Percentiles rank a stretch among this genome's conserved stretches.
Evolutionary conservation across 2,888 invertebrate genomes (phyloP).

Genomic region (Synergus laeviventris): DNA sequence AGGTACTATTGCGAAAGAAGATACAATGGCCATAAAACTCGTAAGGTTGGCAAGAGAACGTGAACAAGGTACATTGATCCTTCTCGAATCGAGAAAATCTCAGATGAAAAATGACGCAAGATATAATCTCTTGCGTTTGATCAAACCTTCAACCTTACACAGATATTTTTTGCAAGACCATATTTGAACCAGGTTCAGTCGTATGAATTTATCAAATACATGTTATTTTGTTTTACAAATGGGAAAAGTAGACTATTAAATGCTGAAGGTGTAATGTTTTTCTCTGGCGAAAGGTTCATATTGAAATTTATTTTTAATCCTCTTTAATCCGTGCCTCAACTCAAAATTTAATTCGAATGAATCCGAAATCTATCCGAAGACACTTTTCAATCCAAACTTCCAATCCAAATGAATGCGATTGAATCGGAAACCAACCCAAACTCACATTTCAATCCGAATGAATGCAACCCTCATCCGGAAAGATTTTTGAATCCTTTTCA

Average conservation of each 20-base stretch:
- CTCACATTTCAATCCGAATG: too few relatives aligned
- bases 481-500: too few relatives aligned
- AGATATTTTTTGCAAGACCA: conserved; percentile 19
- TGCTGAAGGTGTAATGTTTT: conserved; percentile 6
- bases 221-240: conserved; percentile 1
- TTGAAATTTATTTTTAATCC: too few relatives aligned
- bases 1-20: conserved; percentile 17
- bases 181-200: conserved; percentile 1
- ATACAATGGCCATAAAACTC: conserved; percentile 23
- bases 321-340: too few relatives aligned
- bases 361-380: too few relatives aligned
- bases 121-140: conserved; percentile 5
- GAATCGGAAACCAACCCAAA: too few relatives aligned
- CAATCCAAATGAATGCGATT: too few relatives aligned
- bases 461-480: too few relatives aligned
- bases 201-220: background rate
- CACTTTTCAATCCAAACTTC: too few relatives aligned
- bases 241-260: background rate
- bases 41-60: conserved; percentile 1
- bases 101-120: conserved; percentile 23
- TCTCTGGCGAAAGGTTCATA: too few relatives aligned
- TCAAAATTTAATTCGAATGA: too few relatives aligned
- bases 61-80: conserved; percentile 23
- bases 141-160: conserved; percentile 23
- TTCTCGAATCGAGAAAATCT: conserved; percentile 20